Evolutionary conservation across 2,888 invertebrate genomes (phyloP), one percentile per base, ranked within the genome.

Genomic region (Dryobotodes eremita): DNA sequence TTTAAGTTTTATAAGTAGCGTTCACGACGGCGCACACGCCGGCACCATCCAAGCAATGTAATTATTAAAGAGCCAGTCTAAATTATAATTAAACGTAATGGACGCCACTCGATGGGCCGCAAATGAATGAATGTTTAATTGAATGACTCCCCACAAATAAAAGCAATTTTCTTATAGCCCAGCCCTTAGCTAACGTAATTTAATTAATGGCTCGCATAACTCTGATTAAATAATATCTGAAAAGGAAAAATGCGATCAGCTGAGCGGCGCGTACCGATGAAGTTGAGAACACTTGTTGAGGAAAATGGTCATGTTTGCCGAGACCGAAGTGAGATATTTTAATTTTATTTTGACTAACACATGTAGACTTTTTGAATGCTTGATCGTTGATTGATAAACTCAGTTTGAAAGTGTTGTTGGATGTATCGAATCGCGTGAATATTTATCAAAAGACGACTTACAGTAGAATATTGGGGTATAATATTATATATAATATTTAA

Each of bases 31-130:
- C 81, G 88, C 85, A 84, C 74, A 86, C 87, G 88, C 83, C 86
- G 81, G 36, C 36, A 61, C 50, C 64, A 11, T 80, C 78, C 72
- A 79, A 36, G 36, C 61, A 62, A 57, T 77, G 66, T 86, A 87
- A 92, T 85, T 80, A 93, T 91, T 92, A 93, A 92, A 93, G 86
- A 92, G 91, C 88, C 90, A 88, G 90, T 90, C 92, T 91, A 93
- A 95, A 95, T 95, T 94, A 95, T 95, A 95, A 95, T 95, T 93
- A 94, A 93, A 94, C 92, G 93, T 95, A 95, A 94, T 94, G 94
- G 94, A 93, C 89, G 92, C 92, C 92, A 93, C 92, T 95, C 93
- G 92, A 94, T 94, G 91, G 93, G 88, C 90, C 91, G 90, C 92
- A 94, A 95, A 95, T 94, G 94, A 94, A 95, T 94, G 93, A 94